A percentile compares a stretch with the other conserved stretches of the same genome.
phyloP scores from a whole-genome alignment of 2,888 invertebrate species.

The Biston stratarius region DNA sequence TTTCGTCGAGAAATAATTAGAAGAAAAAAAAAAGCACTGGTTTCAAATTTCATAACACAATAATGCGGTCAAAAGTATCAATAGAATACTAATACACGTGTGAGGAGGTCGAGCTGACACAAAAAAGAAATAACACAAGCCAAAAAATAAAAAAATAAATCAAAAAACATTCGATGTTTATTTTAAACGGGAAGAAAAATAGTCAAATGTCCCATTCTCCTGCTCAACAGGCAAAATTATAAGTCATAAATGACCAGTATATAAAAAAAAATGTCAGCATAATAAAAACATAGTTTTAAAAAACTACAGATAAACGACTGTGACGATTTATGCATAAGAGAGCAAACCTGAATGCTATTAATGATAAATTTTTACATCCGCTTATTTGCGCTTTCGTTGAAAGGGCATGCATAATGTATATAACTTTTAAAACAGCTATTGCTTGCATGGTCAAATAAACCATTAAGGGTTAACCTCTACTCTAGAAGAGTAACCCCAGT shows the following conservation, averaged over 20 bases:
- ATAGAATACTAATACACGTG: constrained; percentile 18
- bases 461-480: background rate
- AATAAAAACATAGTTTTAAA: constrained; percentile 25
- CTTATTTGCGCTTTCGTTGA: background rate
- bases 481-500: background rate
- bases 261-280: constrained; percentile 14
- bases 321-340: constrained; percentile 34
- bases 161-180: constrained; percentile 42
- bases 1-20: constrained; percentile 4
- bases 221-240: constrained; percentile 59
- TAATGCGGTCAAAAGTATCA: background rate
- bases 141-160: constrained; percentile 32
- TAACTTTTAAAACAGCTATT: background rate
- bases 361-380: background rate
- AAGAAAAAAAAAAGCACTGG: constrained; percentile 21
- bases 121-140: constrained; percentile 39
- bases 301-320: constrained; percentile 36
- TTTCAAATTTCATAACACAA: constrained; percentile 5
- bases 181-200: constrained; percentile 50
- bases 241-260: constrained; percentile 27
- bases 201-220: constrained; percentile 56
- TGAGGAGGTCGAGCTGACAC: constrained; percentile 24
- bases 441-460: background rate
- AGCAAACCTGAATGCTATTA: constrained; percentile 7
- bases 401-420: background rate